phyloP scores from a whole-genome alignment of 2,113 vertebrate species.

The Sus scrofa region DNA sequence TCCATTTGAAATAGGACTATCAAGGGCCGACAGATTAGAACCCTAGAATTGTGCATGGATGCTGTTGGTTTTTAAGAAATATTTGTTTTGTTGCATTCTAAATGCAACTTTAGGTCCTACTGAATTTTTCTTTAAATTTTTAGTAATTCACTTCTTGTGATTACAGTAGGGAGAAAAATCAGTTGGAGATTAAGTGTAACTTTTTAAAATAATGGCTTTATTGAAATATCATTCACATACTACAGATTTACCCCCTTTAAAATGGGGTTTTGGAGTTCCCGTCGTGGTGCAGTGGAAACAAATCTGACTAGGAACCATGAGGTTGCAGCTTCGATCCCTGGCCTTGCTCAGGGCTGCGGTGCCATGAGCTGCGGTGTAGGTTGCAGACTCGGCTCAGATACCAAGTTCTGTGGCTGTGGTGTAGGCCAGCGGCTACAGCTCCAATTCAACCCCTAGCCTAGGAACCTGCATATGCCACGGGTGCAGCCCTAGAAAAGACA shows the following conservation, averaged over 20 bases:
- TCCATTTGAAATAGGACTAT: background rate
- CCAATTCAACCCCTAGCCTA: no score
- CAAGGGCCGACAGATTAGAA: background rate
- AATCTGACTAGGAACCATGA: no score
- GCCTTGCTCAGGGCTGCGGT: no score
- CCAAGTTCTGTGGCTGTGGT: no score
- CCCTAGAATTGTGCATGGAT: background rate
- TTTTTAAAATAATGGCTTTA: slow-evolving; percentile 14
- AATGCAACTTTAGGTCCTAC: background rate
- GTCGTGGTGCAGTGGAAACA: no score
- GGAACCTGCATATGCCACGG: no score
- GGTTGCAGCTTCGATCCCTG: no score
- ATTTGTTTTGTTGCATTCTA: background rate
- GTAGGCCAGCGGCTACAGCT: no score
- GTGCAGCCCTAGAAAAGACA: no score
- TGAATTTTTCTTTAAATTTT: background rate
- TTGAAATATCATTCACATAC: background rate
- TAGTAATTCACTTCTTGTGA: background rate
- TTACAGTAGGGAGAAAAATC: background rate
- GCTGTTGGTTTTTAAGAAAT: background rate
- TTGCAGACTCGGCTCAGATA: no score
- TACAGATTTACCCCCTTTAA: background rate
- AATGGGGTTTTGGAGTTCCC: no score
- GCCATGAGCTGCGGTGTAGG: no score
- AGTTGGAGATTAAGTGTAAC: background rate